phyloP scores from a whole-genome alignment of 1,140 invertebrate species.

The Aphis gossypii region DNA sequence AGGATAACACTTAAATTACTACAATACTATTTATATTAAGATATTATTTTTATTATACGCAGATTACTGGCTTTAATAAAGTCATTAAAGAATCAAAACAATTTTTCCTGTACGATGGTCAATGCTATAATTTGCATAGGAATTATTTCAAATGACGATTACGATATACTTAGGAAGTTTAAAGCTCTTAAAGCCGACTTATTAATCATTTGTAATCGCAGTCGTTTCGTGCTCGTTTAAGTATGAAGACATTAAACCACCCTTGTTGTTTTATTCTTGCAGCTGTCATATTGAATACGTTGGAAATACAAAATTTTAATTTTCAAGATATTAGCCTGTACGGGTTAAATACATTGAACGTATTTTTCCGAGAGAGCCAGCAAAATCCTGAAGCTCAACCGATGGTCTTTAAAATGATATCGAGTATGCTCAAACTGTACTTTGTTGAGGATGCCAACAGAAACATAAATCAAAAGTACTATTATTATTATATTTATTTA shows the following conservation, averaged over 20 bases:
- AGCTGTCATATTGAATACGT: conserved; percentile 8
- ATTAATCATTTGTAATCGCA: conserved; percentile 22
- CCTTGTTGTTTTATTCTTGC: neutral
- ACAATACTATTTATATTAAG: neutral
- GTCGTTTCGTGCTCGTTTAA: neutral
- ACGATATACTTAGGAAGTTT: neutral
- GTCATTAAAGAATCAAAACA: neutral
- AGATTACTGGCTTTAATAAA: conserved; percentile 9
- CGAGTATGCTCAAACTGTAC: neutral
- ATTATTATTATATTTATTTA: neutral
- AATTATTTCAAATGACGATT: conserved; percentile 12
- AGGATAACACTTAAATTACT: neutral
- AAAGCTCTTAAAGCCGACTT: neutral
- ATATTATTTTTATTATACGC: neutral
- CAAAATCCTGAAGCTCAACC: neutral
- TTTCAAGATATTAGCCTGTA: neutral
- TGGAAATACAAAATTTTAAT: neutral
- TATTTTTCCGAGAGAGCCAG: conserved; percentile 4
- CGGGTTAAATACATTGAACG: neutral
- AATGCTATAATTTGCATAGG: conserved; percentile 2
- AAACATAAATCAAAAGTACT: neutral
- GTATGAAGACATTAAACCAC: neutral
- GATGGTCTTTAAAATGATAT: neutral
- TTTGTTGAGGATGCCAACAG: neutral
- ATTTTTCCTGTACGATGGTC: neutral